phyloP scores from a whole-genome alignment of 2,888 invertebrate species.

The Phytoseiulus persimilis region DNA sequence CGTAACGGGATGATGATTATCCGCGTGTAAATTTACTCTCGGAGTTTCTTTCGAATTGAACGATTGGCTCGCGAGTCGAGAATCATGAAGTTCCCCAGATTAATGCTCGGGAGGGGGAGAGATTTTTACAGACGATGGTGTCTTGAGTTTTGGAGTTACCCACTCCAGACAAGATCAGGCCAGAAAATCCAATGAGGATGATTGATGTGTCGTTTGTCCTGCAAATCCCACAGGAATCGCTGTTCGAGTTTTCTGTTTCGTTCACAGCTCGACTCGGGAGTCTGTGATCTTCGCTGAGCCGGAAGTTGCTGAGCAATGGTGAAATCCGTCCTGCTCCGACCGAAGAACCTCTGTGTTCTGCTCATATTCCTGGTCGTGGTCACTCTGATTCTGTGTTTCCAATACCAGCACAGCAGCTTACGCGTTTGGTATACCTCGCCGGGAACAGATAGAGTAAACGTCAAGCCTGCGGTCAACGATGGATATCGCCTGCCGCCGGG shows the following conservation, averaged over 20 bases:
- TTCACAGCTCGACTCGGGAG: background rate
- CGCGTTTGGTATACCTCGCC: background rate
- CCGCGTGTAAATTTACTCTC: too few relatives aligned
- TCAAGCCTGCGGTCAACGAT: background rate
- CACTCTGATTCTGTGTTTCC: slow-evolving; percentile 15
- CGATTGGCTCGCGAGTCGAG: too few relatives aligned
- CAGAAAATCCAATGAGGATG: too few relatives aligned
- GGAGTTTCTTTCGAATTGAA: too few relatives aligned
- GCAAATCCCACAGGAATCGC: too few relatives aligned
- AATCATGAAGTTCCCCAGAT: too few relatives aligned
- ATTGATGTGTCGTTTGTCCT: too few relatives aligned
- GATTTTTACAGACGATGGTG: too few relatives aligned
- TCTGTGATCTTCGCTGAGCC: background rate
- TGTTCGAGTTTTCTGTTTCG: background rate
- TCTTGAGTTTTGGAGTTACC: too few relatives aligned
- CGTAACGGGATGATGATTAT: too few relatives aligned
- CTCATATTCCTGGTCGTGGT: slow-evolving; percentile 12
- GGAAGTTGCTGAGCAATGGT: background rate
- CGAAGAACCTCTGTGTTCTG: slow-evolving; percentile 36
- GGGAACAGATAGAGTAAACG: background rate
- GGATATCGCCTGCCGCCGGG: background rate
- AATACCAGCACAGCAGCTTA: background rate
- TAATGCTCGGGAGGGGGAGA: too few relatives aligned
- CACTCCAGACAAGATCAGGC: too few relatives aligned
- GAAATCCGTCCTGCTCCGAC: slow-evolving; percentile 16